Base-by-base conservation (phyloP, 2,113 vertebrate genomes). In the Ptychochromis oligacanthus region DNA sequence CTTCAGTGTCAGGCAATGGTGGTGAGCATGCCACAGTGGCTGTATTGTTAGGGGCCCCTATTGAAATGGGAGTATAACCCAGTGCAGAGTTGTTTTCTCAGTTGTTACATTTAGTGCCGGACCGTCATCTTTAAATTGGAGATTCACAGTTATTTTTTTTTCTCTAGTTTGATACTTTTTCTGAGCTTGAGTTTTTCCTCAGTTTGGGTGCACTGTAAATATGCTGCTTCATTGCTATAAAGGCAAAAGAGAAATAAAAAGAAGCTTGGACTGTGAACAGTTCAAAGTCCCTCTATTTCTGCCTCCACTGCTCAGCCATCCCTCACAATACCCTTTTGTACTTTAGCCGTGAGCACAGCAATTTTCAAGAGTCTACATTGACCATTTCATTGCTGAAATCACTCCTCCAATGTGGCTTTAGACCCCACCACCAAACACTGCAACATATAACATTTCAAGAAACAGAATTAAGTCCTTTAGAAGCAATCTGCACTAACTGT, bases 331-430 rank as follows among this genome's bases (percentile, higher is more conserved):
- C n/a, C 38, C 14, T 67, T 10, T 46, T 46, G 38, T 26, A 24
- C 22, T 67, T 67, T 11, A 67, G 38, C 13, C 26, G 38, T 1
- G 26, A 67, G 38, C 38, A 18, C 38, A 26, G 38, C 22, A 46
- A 46, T 26, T 46, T 67, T 46, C 22, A 65, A 43, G 36, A n/a
- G 22, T 64, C 36, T 65, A 43, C 36, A 62, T 18, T 0, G 13
- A 38, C 20, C 60, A 65, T 43, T 65, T 43, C 43, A 65, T 65
- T 65, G 43, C 62, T 43, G 62, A 65, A 65, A 43, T 65, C 38
- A 43, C 7, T 24, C 38, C n/a, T 43, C 40, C 13, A 65, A 43
- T 65, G 38, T 43, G 24, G 2, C 36, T 31, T 36, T 36, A 36
- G 36, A 36, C 6, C 36, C 3, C 36, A 8, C 36, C 36, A 36